A percentile compares a stretch with the other conserved stretches of the same genome.
These are phyloP conservation scores for Drosophila chauvacae DNA, from an alignment of 1,140 invertebrate species.

Conservation along the genomic window DNA sequence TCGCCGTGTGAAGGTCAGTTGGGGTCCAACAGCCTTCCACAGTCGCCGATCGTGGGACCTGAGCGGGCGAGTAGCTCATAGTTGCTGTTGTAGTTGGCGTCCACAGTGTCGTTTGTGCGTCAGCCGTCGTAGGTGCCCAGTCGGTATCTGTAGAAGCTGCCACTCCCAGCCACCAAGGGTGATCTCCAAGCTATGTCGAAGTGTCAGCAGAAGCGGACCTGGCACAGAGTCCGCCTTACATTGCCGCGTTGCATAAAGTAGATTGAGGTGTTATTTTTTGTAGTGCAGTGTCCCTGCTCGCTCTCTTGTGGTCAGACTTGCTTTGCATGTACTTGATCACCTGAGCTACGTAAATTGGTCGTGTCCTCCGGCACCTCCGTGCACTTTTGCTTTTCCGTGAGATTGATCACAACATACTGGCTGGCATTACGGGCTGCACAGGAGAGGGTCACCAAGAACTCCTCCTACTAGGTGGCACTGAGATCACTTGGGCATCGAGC, in stretches of 20 bases:
- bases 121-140: slow-evolving; percentile 65
- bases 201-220: slow-evolving; percentile 56
- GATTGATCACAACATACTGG: no score
- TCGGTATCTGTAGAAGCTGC: slow-evolving; percentile 50
- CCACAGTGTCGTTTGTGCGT: slow-evolving; percentile 37
- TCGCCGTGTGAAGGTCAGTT: slow-evolving; percentile 40
- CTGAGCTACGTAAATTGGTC: slow-evolving; percentile 50
- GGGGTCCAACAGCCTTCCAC: slow-evolving; percentile 34
- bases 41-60: slow-evolving; percentile 48
- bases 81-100: slow-evolving; percentile 36
- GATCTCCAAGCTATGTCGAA: slow-evolving; percentile 57
- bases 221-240: slow-evolving; percentile 27
- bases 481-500: no score
- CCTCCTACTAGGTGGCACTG: no score
- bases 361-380: no score
- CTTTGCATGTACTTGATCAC: slow-evolving; percentile 46
- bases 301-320: neutral
- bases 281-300: neutral
- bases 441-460: no score
- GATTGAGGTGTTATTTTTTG: neutral
- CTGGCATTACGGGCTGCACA: no score
- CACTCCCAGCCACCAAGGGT: neutral
- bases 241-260: slow-evolving; percentile 57
- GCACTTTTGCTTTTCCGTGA: no score
- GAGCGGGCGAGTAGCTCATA: slow-evolving; percentile 67